These are phyloP conservation scores for Caiman crocodilus DNA, from an alignment of 2,797 vertebrate species.

Conservation along the genomic window DNA sequence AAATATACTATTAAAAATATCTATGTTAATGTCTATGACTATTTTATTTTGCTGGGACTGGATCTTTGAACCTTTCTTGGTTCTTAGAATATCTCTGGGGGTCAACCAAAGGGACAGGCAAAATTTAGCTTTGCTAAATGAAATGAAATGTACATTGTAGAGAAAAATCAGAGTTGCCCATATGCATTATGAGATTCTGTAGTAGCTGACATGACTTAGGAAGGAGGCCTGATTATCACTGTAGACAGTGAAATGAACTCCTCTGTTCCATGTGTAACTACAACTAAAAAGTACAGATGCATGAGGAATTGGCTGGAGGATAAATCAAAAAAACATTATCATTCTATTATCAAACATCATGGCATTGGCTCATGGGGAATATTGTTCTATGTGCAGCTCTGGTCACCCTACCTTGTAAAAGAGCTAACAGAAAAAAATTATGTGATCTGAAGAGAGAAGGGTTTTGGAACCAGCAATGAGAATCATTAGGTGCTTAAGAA, in stretches of 20 bases:
- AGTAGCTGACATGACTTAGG: not conserved
- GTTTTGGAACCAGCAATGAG: conserved; percentile 53
- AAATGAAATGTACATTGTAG: not conserved
- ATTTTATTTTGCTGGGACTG: too few species aligned
- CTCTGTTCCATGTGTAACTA: conserved; percentile 34
- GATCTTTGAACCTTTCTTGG: too few species aligned
- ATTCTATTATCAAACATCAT: not conserved
- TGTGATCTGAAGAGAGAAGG: conserved; percentile 41
- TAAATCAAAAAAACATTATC: conserved; percentile 41
- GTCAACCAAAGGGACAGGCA: not conserved
- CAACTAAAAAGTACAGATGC: conserved; percentile 49
- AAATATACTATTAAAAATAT: too few species aligned
- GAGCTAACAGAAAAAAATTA: not conserved
- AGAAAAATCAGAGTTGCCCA: accelerated
- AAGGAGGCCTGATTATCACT: not conserved
- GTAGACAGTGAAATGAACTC: conserved; percentile 6
- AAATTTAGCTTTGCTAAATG: not conserved
- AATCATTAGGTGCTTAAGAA: conserved; percentile 69
- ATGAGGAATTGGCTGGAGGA: conserved; percentile 27
- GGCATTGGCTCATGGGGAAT: conserved; percentile 71
- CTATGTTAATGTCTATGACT: too few species aligned
- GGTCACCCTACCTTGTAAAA: conserved; percentile 16
- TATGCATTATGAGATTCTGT: conserved; percentile 5
- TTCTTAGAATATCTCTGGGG: not conserved
- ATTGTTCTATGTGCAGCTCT: conserved; percentile 29